These are phyloP conservation scores for Macrophya alboannulata DNA, from an alignment of 2,888 invertebrate genomes.

Conservation along the genomic window DNA sequence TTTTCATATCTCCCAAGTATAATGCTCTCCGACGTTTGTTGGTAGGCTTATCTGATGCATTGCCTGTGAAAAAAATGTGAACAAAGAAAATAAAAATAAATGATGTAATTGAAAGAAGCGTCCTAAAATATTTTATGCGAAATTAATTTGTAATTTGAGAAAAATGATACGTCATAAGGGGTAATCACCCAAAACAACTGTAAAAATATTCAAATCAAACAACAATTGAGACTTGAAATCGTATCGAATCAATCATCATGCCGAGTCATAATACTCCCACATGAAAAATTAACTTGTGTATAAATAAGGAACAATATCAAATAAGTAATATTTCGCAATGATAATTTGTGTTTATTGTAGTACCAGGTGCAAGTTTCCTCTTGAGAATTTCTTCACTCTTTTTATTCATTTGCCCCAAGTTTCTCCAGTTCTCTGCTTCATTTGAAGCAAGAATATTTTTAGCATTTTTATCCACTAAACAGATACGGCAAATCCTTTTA, in stretches of 20 bases:
- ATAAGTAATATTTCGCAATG: too few relatives aligned
- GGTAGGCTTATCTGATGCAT: conserved; percentile 2
- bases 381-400: conserved; percentile 12
- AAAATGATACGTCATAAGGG: conserved; percentile 15
- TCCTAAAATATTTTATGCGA: conserved; percentile 20
- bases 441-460: conserved; percentile 21
- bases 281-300: conserved; percentile 18
- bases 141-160: conserved; percentile 12
- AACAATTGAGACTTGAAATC: background rate
- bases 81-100: background rate
- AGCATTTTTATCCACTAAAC: conserved; percentile 8
- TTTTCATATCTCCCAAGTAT: conserved; percentile 43
- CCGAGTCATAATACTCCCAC: background rate
- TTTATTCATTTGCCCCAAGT: background rate
- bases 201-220: background rate
- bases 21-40: conserved; percentile 38
- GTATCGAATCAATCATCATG: background rate
- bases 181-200: background rate
- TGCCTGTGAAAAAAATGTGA: conserved; percentile 20
- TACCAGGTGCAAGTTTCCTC: too few relatives aligned
- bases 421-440: conserved; percentile 27
- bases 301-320: background rate
- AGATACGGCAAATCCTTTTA: conserved; percentile 36
- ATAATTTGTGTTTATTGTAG: too few relatives aligned
- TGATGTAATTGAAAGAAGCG: background rate